Conservation (phyloP, 2,113 vertebrate species). For the Periophthalmodon schlosseri region DNA sequence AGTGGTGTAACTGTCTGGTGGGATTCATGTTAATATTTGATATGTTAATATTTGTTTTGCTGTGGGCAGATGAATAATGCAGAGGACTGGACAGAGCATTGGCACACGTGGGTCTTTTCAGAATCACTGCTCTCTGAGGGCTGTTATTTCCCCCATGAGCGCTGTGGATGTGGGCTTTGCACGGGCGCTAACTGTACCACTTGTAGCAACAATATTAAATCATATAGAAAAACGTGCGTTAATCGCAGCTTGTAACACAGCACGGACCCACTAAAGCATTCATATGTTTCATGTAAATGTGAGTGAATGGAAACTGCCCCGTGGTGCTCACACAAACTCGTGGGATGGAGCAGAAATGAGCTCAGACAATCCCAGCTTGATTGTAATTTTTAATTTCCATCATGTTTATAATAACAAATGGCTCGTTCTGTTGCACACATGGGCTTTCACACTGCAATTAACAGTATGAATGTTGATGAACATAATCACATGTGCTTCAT, state of each 20-base stretch:
- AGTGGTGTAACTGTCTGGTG: constrained; percentile 42
- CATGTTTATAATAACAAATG: constrained; percentile 32
- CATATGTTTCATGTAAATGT: not conserved
- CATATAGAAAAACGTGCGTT: not conserved
- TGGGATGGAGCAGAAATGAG: constrained; percentile 3
- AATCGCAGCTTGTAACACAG: not conserved
- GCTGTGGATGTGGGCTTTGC: constrained; percentile 25
- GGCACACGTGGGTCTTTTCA: constrained; percentile 41
- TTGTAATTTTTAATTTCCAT: constrained; percentile 41
- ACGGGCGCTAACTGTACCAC: constrained; percentile 23
- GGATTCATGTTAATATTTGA: constrained; percentile 65
- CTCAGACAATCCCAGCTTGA: constrained; percentile 19
- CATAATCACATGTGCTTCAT: constrained; percentile 18
- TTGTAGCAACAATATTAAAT: not conserved
- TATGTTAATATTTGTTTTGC: constrained; percentile 73
- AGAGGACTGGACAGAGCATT: constrained; percentile 46
- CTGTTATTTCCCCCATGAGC: constrained; percentile 39
- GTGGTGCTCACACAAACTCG: not conserved
- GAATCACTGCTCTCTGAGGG: constrained; percentile 50
- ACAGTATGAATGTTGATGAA: constrained; percentile 30
- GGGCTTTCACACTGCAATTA: constrained; percentile 39
- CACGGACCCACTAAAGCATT: not conserved
- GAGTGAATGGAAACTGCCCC: not conserved
- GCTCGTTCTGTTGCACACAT: constrained; percentile 33
- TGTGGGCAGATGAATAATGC: constrained; percentile 70